These are phyloP conservation scores for Anhinga rufa DNA, from an alignment of 2,113 vertebrate genomes.

Conservation along the genomic window DNA sequence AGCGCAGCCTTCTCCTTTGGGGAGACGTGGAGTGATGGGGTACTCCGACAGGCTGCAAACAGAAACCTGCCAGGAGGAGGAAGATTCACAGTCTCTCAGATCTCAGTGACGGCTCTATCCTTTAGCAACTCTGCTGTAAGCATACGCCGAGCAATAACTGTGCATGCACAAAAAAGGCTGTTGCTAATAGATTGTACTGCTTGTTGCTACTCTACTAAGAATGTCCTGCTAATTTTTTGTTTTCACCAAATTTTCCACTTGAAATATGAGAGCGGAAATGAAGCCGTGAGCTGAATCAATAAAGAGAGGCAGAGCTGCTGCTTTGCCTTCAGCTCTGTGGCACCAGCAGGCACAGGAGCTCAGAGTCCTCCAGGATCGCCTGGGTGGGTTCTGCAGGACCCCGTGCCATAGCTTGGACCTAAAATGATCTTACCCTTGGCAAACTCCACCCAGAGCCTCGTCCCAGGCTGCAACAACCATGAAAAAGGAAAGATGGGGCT, in stretches of 20 bases:
- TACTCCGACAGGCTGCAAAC: not conserved
- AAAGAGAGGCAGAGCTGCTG: not conserved
- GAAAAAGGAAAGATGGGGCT: not conserved
- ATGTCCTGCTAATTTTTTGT: constrained; percentile 57
- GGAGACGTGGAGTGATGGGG: not conserved
- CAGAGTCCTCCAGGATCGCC: fast-evolving
- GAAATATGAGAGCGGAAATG: not conserved
- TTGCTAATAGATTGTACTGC: not conserved
- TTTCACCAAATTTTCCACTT: constrained; percentile 52
- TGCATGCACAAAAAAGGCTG: not conserved
- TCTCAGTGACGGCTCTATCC: not conserved
- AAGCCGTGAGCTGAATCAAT: not conserved
- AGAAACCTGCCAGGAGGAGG: not conserved
- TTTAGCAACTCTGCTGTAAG: not conserved
- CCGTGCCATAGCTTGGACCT: fast-evolving
- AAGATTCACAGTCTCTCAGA: not conserved
- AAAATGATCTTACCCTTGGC: not conserved
- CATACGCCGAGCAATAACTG: not conserved
- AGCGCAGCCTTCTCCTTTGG: not conserved
- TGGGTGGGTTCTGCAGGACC: not conserved
- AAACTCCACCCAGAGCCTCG: not conserved
- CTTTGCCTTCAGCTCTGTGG: not conserved
- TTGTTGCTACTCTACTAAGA: not conserved
- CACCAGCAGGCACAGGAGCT: fast-evolving
- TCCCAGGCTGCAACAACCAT: not conserved